Evolutionary conservation across 2,888 invertebrate species (phyloP).

Genomic region (Eristalis pertinax): DNA sequence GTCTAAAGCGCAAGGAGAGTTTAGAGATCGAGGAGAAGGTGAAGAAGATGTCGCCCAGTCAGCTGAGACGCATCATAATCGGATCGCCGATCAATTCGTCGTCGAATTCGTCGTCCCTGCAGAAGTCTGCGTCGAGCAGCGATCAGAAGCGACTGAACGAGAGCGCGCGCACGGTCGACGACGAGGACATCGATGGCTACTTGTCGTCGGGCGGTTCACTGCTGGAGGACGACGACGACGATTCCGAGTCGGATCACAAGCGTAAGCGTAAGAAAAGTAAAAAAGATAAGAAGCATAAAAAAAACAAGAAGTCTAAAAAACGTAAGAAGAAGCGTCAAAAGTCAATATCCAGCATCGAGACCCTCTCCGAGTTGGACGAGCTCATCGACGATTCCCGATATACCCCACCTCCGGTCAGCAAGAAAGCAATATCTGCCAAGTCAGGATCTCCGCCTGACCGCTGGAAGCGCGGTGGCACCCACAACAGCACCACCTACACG

Average conservation of each 20-base stretch:
- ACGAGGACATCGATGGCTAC: slow-evolving; percentile 65
- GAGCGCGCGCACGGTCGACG: slow-evolving; percentile 34
- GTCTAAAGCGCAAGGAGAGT: slow-evolving; percentile 76
- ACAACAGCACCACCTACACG: slow-evolving; percentile 71
- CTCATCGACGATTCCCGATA: slow-evolving; percentile 76
- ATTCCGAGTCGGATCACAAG: slow-evolving; percentile 82
- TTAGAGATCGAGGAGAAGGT: slow-evolving; percentile 75
- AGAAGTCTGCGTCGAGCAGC: slow-evolving; percentile 46
- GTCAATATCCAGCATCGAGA: slow-evolving; percentile 86
- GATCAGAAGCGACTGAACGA: slow-evolving; percentile 50
- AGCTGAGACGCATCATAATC: slow-evolving; percentile 76
- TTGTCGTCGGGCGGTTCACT: slow-evolving; percentile 67
- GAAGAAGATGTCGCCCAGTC: slow-evolving; percentile 77
- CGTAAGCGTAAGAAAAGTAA: slow-evolving; percentile 83
- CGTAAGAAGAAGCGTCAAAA: slow-evolving; percentile 86
- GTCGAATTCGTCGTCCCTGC: slow-evolving; percentile 72
- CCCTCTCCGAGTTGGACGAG: slow-evolving; percentile 82
- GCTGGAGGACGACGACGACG: slow-evolving; percentile 73
- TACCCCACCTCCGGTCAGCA: slow-evolving; percentile 77
- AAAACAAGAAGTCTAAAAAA: slow-evolving; percentile 89
- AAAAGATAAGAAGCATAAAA: slow-evolving; percentile 85
- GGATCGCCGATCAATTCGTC: slow-evolving; percentile 77
- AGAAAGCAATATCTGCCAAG: slow-evolving; percentile 47
- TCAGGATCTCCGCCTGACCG: slow-evolving; percentile 45
- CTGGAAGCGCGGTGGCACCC: slow-evolving; percentile 74